Evolutionary conservation across 1,140 invertebrate genomes (phyloP), one percentile per base, ranked within the genome.

Genomic region (Sminthurides bifidus): DNA sequence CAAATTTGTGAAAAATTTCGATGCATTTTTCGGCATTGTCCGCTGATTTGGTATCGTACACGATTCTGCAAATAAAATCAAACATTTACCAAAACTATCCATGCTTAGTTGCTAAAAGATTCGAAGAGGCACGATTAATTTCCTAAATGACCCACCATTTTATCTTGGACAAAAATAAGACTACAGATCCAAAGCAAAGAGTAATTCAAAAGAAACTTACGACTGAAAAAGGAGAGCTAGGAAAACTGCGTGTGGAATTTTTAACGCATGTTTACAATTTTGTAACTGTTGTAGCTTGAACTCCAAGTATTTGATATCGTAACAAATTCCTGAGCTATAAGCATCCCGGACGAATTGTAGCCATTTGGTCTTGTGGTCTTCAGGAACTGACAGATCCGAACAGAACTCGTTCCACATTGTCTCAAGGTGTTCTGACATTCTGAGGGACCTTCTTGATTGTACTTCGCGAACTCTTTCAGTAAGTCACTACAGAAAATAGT

Each of bases 221-320:
- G 77, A 74, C 63, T 77, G 75, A 62, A 78, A 78, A 57, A 77
- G 73, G 44, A 77, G 66, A 3, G 76, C 76, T 43, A 76, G 68
- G 1, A 75, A 67, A 14, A 77, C 66, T 48, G 73, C 71, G 56
- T 71, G 65, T 1, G 74, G 68, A 57, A 69, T 72, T 57, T 74
- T 72, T 12, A 78, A 64, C 21, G 69, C 67, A 37, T 70, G 64
- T 46, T 71, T 72, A 43, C 73, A 68, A n/a, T 72, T 68, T 40
- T 75, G 68, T 58, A 73, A 77, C 58, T 72, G 67, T 33, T 59
- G 49, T 12, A 78, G 66, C 65, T 77, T 77, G 21, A 73, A 67
- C 0, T 64, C 52, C 6, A 78, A 64, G 44, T 74, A 74, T 38
- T 72, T 68, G 29, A 76, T 60, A 62, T 75, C 75, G 48, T 77